Base-by-base conservation (phyloP, 2,888 invertebrate genomes). In the Pyrrhosoma nymphula region DNA sequence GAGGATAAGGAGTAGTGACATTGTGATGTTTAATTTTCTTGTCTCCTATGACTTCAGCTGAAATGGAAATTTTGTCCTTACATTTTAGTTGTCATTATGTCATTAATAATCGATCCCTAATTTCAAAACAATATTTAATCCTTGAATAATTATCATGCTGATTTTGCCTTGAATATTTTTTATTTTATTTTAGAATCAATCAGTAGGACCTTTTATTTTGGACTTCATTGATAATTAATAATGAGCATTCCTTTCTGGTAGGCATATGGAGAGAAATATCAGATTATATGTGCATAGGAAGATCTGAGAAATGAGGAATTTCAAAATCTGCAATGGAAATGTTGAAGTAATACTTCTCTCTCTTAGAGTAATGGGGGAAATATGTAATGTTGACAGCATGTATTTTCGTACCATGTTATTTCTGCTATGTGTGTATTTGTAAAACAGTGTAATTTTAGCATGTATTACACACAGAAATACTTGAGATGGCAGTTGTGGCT, bases 321-420 rank as follows among this genome's bases (percentile, higher is more conserved):
- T 35, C 12, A 35, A 35, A 26, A 82, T 82, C 82, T 69, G n/a
- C 30, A 35, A 3, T 10, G n/a, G 82, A 82, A 82, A 35, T 82
- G 16, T 35, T 82, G 30, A 26, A 26, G 30, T 82, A 82, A 82
- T 82, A 82, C 82, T 18, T 82, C 82, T 82, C 75, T 75, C 82
- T 82, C 82, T 82, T 82, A n/a, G 12, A 82, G 82, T 82, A 18
- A 35, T 82, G 30, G 30, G 69, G 82, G 82, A 82, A 93, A 69
- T 91, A 60, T 93, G 55, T 93, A 82, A n/a, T 82, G 93, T 93
- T 75, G 93, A 93, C 69, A 30, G 93, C 93, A 93, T 93, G 93
- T 93, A 93, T 93, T 93, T 93, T 93, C 93, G 93, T 93, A 93
- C 93, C 69, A 93, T 93, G 93, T 93, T 93, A 69, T 75, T 93